A percentile compares a stretch with the other conserved stretches of the same genome.
These are phyloP conservation scores for Chaenogobius annularis DNA, from an alignment of 2,113 vertebrate genomes.

Conservation along the genomic window DNA sequence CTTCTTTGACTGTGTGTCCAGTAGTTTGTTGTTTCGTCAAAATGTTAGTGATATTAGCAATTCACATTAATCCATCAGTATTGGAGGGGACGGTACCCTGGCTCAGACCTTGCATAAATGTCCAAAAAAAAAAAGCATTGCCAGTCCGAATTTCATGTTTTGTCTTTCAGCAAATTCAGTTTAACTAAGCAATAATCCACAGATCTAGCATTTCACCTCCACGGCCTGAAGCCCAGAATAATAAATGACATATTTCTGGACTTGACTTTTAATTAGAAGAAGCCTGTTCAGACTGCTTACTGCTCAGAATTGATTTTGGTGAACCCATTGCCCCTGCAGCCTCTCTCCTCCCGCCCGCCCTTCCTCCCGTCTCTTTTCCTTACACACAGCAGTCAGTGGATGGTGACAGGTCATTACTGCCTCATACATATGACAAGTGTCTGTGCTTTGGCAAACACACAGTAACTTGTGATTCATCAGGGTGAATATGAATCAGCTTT, in stretches of 20 bases:
- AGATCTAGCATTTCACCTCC: neutral
- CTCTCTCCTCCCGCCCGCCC: neutral
- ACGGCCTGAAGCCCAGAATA: neutral
- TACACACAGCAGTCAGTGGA: neutral
- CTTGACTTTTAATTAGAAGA: slow-evolving; percentile 8
- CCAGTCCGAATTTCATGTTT: neutral
- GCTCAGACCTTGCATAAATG: neutral
- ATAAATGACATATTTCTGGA: slow-evolving; percentile 3
- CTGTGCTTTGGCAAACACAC: neutral
- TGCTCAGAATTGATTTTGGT: neutral
- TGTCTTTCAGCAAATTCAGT: neutral
- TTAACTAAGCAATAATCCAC: neutral
- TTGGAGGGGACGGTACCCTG: neutral
- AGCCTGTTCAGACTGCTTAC: neutral
- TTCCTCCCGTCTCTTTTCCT: neutral
- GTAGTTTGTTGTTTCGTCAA: no score
- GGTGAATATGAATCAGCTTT: slow-evolving; percentile 1
- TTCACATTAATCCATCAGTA: neutral
- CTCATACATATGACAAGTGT: neutral
- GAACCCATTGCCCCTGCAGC: neutral
- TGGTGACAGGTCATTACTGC: slow-evolving; percentile 16
- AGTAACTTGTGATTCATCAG: neutral
- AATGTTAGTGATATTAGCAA: neutral
- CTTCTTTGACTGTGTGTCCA: neutral
- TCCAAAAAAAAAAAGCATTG: neutral